A percentile compares a stretch with the other conserved stretches of the same genome.
phyloP scores from a whole-genome alignment of 2,888 invertebrate genomes.

The Stenoptilia bipunctidactyla region DNA sequence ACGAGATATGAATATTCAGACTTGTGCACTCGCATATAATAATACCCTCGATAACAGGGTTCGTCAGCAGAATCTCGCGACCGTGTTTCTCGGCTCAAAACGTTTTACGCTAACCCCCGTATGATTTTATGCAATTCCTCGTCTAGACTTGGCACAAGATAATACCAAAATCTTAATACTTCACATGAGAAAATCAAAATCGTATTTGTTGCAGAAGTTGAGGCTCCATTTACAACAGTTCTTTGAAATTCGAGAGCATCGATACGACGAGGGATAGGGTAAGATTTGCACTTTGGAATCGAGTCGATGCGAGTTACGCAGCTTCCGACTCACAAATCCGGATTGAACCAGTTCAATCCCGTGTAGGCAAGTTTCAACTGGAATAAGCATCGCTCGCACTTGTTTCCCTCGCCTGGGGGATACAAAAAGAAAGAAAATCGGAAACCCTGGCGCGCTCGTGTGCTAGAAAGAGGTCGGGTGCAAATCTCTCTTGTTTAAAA shows the following conservation, averaged over 20 bases:
- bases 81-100: slow-evolving; percentile 16
- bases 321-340: slow-evolving; percentile 42
- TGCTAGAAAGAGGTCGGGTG: slow-evolving; percentile 17
- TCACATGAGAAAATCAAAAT: slow-evolving; percentile 13
- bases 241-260: background rate
- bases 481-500: slow-evolving; percentile 56
- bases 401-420: slow-evolving; percentile 47
- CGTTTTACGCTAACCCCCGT: slow-evolving; percentile 39
- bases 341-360: slow-evolving; percentile 46
- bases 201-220: slow-evolving; percentile 5
- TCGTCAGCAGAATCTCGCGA: slow-evolving; percentile 52
- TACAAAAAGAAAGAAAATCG: slow-evolving; percentile 39
- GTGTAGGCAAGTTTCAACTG: slow-evolving; percentile 54
- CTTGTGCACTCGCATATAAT: slow-evolving; percentile 35
- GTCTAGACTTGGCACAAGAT: slow-evolving; percentile 28
- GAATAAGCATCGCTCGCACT: slow-evolving; percentile 53
- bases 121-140: slow-evolving; percentile 23
- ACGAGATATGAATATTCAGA: slow-evolving; percentile 59
- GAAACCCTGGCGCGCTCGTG: slow-evolving; percentile 15
- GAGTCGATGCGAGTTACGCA: slow-evolving; percentile 22
- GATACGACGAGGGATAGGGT: background rate
- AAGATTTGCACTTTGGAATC: background rate
- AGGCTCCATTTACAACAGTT: background rate
- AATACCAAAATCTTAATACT: slow-evolving; percentile 21
- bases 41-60: slow-evolving; percentile 58